Evolutionary conservation across 2,888 invertebrate genomes (phyloP).

Genomic region (Luffia ferchaultella): DNA sequence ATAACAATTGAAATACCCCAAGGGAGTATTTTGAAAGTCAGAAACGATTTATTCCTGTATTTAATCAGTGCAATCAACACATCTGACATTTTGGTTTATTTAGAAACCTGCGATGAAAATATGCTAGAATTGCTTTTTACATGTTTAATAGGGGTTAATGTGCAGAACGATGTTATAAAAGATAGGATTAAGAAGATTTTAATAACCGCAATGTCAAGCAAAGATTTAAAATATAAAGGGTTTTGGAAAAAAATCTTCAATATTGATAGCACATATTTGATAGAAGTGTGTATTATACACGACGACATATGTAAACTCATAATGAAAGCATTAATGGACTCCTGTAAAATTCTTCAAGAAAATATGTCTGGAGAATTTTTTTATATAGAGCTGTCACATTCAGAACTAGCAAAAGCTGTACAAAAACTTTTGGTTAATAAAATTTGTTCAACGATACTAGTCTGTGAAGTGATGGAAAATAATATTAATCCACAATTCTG

Average conservation of each 20-base stretch:
- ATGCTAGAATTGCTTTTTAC: constrained; percentile 32
- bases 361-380: constrained; percentile 42
- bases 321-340: constrained; percentile 39
- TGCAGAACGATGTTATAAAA: constrained; percentile 21
- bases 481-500: constrained; percentile 47
- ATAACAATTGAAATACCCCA: constrained; percentile 27
- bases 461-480: constrained; percentile 44
- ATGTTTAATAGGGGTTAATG: constrained; percentile 31
- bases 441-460: constrained; percentile 40
- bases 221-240: constrained; percentile 23
- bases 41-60: constrained; percentile 32
- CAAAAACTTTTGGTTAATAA: constrained; percentile 40
- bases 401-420: constrained; percentile 48
- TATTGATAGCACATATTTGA: constrained; percentile 28
- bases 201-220: constrained; percentile 25
- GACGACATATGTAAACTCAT: constrained; percentile 31
- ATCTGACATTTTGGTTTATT: constrained; percentile 25
- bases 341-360: constrained; percentile 39
- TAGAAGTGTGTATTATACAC: constrained; percentile 34
- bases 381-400: constrained; percentile 57
- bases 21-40: constrained; percentile 31
- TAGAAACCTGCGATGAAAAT: constrained; percentile 26
- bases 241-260: constrained; percentile 41
- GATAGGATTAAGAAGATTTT: constrained; percentile 25
- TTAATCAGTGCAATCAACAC: constrained; percentile 25